A percentile compares a stretch with the other conserved stretches of the same genome.
These are phyloP conservation scores for Lycaena phlaeas DNA, from an alignment of 2,888 invertebrate genomes.

Conservation along the genomic window DNA sequence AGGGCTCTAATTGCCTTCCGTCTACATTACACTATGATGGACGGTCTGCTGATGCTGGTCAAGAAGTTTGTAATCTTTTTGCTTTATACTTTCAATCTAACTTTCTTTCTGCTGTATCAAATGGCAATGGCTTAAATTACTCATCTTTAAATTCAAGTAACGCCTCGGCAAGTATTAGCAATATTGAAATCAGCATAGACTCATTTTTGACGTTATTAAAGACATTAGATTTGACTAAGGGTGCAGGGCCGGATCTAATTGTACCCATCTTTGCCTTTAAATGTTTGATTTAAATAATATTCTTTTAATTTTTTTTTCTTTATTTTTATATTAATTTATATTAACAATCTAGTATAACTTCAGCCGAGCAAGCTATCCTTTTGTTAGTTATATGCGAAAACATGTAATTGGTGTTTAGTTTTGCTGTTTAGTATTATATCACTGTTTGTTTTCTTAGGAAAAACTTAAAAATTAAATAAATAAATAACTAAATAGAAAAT, in stretches of 20 bases:
- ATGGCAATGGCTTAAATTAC: not conserved
- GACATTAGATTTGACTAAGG: not conserved
- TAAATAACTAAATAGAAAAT: too few species aligned
- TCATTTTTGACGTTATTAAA: not conserved
- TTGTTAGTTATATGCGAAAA: too few species aligned
- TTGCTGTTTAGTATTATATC: too few species aligned
- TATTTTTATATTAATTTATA: too few species aligned
- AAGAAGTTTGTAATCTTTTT: slow-evolving; percentile 18
- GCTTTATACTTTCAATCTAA: slow-evolving; percentile 4
- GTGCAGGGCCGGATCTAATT: not conserved
- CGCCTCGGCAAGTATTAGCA: not conserved
- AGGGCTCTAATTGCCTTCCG: slow-evolving; percentile 14
- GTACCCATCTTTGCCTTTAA: not conserved
- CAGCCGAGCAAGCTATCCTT: too few species aligned
- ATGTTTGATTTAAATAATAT: too few species aligned
- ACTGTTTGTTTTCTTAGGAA: too few species aligned
- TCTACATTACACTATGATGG: slow-evolving; percentile 12
- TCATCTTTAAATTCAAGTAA: not conserved
- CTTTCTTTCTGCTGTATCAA: not conserved
- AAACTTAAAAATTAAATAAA: too few species aligned
- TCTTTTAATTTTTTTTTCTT: too few species aligned
- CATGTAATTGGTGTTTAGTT: too few species aligned
- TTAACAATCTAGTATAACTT: too few species aligned
- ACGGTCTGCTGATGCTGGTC: slow-evolving; percentile 11
- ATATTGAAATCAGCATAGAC: not conserved